phyloP scores from a whole-genome alignment of 2,113 vertebrate genomes.

The Vombatus ursinus region DNA sequence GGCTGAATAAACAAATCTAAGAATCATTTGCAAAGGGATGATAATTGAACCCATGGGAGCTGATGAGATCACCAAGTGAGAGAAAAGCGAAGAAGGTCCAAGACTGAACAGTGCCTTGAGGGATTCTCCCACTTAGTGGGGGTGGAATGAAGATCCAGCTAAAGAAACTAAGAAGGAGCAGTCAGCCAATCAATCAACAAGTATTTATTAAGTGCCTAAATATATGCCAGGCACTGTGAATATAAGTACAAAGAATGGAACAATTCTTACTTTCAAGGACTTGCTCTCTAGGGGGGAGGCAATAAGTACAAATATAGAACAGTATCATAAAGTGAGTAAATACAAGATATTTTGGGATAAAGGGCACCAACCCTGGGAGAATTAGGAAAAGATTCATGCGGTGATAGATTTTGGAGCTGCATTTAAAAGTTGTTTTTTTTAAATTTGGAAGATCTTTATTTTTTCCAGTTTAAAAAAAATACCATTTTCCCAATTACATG shows the following conservation, averaged over 20 bases:
- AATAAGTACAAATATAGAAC: neutral
- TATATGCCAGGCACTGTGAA: neutral
- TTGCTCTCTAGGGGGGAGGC: neutral
- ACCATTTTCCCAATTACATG: too few relatives aligned
- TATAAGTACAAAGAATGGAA: neutral
- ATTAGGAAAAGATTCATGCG: too few relatives aligned
- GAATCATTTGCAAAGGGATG: neutral
- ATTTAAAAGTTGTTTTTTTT: too few relatives aligned
- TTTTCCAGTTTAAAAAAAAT: too few relatives aligned
- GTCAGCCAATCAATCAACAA: neutral
- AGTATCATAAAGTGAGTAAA: neutral
- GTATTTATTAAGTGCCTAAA: neutral
- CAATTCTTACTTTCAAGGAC: neutral
- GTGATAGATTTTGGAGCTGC: too few relatives aligned
- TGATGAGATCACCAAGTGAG: neutral
- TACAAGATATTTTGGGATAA: neutral
- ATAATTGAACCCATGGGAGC: neutral
- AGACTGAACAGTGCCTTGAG: neutral
- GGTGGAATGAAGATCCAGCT: neutral
- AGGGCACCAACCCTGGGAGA: too few relatives aligned
- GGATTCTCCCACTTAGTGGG: neutral
- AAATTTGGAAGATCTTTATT: too few relatives aligned
- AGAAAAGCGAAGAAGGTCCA: neutral
- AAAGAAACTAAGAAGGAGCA: neutral
- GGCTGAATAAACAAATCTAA: neutral